Percentiles rank a stretch among this genome's conserved stretches.
Evolutionary conservation across 2,113 vertebrate species (phyloP).

Genomic region (Podarcis raffonei): DNA sequence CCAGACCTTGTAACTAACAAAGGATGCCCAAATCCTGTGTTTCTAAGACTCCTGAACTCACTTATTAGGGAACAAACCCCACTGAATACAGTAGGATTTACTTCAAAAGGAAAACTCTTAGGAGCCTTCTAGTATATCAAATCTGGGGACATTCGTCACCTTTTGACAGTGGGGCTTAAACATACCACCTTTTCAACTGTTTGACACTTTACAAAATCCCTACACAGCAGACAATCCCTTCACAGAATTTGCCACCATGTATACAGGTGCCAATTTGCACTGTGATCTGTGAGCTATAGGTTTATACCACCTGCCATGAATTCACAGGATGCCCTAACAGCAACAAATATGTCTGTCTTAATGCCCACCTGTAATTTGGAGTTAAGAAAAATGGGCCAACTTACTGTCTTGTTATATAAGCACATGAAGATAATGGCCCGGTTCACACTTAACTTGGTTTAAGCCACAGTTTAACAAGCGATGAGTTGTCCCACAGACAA

Average conservation of each 20-base stretch:
- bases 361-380: neutral
- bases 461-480: no score
- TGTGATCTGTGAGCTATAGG: neutral
- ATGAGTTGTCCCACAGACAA: no score
- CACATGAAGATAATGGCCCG: neutral
- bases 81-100: neutral
- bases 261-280: no score
- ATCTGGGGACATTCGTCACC: neutral
- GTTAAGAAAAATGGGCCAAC: neutral
- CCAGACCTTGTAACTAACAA: neutral
- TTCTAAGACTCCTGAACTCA: neutral
- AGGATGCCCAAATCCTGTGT: neutral
- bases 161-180: neutral
- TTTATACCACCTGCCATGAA: neutral
- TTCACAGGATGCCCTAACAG: neutral
- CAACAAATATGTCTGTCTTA: neutral
- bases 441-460: no score
- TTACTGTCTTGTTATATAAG: neutral
- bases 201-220: neutral
- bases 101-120: neutral
- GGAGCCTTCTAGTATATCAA: neutral
- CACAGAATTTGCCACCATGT: no score
- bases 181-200: neutral
- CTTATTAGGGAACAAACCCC: neutral
- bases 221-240: neutral